These are phyloP conservation scores for Halictus rubicundus DNA, from an alignment of 1,140 invertebrate species.

Conservation along the genomic window DNA sequence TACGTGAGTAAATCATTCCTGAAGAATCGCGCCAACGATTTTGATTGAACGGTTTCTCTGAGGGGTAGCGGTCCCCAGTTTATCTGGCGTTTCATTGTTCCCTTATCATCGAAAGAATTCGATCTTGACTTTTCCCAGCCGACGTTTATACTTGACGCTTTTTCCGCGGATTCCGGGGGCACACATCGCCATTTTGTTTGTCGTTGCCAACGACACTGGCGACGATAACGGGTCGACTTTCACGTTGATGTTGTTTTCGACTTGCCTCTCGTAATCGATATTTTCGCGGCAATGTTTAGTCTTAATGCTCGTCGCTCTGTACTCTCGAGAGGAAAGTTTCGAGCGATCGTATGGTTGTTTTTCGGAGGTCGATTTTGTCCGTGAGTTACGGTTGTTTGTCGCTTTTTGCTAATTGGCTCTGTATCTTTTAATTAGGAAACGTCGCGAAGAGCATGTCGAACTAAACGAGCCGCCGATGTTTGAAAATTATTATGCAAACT, in stretches of 20 bases:
- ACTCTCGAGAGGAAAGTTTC: too few species aligned
- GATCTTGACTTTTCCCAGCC: too few species aligned
- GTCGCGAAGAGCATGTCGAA: too few species aligned
- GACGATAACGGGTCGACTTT: background rate
- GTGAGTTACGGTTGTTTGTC: background rate
- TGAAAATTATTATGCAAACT: background rate
- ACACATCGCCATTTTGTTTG: background rate
- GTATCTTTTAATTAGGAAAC: background rate
- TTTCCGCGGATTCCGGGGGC: too few species aligned
- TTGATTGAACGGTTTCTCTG: too few species aligned
- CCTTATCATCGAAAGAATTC: too few species aligned
- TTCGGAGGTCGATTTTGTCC: background rate
- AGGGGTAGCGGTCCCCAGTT: too few species aligned
- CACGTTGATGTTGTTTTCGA: background rate
- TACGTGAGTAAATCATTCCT: too few species aligned
- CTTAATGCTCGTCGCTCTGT: background rate
- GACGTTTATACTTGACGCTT: too few species aligned
- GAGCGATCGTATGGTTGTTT: background rate
- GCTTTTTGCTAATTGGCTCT: background rate
- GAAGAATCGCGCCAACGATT: too few species aligned
- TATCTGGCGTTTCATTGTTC: too few species aligned
- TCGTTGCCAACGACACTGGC: background rate
- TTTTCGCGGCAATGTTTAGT: background rate
- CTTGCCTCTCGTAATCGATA: background rate
- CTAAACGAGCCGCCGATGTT: too few species aligned